Evolutionary conservation across 2,797 vertebrate genomes (phyloP).

Genomic region (Dendrocincla tyrannina): DNA sequence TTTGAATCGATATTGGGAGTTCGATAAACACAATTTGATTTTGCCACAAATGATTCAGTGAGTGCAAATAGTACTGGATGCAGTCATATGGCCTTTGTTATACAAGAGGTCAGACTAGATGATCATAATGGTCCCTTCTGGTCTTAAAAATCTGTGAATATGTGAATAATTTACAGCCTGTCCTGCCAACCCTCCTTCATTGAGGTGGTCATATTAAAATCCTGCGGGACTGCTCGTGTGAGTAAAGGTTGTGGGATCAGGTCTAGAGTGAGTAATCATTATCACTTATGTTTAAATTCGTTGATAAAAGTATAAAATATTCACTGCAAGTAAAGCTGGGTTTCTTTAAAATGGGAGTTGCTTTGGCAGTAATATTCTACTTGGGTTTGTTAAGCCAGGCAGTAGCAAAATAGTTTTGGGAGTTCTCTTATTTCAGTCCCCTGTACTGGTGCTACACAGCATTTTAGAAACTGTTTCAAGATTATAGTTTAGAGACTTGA

Average conservation of each 20-base stretch:
- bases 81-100: conserved; percentile 12
- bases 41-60: neutral
- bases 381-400: neutral
- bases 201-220: conserved; percentile 33
- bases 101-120: conserved; percentile 40
- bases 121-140: conserved; percentile 62
- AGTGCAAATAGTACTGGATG: conserved; percentile 3
- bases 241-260: conserved; percentile 54
- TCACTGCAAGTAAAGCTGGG: neutral
- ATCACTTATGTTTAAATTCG: conserved; percentile 52
- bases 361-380: neutral
- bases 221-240: conserved; percentile 27
- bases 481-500: neutral
- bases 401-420: neutral
- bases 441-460: neutral
- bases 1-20: neutral
- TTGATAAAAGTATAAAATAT: conserved; percentile 49
- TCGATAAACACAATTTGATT: conserved; percentile 3
- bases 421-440: neutral
- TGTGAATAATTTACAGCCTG: conserved; percentile 63
- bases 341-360: neutral
- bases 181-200: conserved; percentile 15
- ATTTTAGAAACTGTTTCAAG: neutral
- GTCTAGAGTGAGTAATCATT: conserved; percentile 46
- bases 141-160: conserved; percentile 57